These are phyloP conservation scores for Julus scandinavius DNA, from an alignment of 2,888 invertebrate genomes.

Conservation along the genomic window DNA sequence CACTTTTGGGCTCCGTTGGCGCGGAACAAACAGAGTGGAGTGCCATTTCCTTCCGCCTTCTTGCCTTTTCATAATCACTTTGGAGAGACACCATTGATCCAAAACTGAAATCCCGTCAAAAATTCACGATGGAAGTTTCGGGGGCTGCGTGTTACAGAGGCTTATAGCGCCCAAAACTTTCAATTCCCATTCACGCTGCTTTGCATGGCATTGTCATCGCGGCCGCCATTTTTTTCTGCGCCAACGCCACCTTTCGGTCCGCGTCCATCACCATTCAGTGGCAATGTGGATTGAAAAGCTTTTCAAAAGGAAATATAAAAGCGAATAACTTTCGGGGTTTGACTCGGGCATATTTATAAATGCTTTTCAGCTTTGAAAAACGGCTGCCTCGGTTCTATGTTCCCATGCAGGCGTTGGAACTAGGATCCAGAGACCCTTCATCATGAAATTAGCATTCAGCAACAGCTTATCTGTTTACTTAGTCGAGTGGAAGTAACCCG, in stretches of 20 bases:
- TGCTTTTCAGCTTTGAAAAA: neutral
- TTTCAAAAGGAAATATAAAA: slow-evolving; percentile 5
- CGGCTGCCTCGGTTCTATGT: neutral
- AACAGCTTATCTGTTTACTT: neutral
- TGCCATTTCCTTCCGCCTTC: slow-evolving; percentile 48
- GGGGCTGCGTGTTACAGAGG: neutral
- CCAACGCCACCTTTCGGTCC: neutral
- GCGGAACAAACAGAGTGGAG: slow-evolving; percentile 47
- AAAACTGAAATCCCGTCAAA: slow-evolving; percentile 17
- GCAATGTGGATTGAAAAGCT: neutral
- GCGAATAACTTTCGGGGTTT: slow-evolving; percentile 33
- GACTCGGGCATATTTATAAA: slow-evolving; percentile 10
- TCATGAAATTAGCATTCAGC: slow-evolving; percentile 6
- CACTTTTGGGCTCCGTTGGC: slow-evolving; percentile 32
- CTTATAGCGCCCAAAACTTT: neutral
- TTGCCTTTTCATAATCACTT: slow-evolving; percentile 10
- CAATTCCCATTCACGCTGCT: neutral
- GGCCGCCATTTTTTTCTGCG: slow-evolving; percentile 25
- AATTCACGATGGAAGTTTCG: neutral
- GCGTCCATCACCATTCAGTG: slow-evolving; percentile 3
- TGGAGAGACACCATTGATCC: slow-evolving; percentile 3
- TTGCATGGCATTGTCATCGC: neutral
- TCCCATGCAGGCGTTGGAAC: neutral
- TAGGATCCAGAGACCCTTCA: neutral
- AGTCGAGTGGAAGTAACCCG: slow-evolving; percentile 33